phyloP scores from a whole-genome alignment of 2,797 vertebrate species.

The Thaleichthys pacificus region DNA sequence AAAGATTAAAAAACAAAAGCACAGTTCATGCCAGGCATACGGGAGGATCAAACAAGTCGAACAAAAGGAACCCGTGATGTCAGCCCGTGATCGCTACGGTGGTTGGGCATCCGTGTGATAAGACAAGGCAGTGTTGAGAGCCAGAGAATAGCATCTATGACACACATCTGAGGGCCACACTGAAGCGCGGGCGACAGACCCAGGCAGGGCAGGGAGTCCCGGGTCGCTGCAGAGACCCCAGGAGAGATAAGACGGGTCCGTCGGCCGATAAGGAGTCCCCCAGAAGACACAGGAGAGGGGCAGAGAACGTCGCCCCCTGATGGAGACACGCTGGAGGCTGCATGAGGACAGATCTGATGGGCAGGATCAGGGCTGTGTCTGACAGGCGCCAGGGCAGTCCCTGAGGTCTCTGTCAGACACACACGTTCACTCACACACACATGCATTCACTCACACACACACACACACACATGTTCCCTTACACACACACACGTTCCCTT shows the following conservation, averaged over 20 bases:
- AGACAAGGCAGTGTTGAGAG: conserved; percentile 75
- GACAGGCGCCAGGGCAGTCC: conserved; percentile 80
- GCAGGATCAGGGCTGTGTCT: conserved; percentile 79
- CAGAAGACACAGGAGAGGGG: conserved; percentile 71
- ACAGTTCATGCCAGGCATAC: conserved; percentile 56
- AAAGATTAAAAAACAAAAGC: conserved; percentile 44
- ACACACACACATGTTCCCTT: conserved; percentile 11
- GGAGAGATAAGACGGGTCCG: conserved; percentile 51
- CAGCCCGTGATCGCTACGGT: conserved; percentile 64
- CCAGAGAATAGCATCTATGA: conserved; percentile 73
- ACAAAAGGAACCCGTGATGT: conserved; percentile 65
- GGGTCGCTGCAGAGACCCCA: conserved; percentile 39
- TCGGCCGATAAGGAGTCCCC: conserved; percentile 44
- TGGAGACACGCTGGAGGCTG: conserved; percentile 59
- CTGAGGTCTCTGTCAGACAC: conserved; percentile 56
- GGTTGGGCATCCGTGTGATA: conserved; percentile 67
- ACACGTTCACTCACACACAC: conserved; percentile 12
- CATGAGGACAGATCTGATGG: conserved; percentile 77
- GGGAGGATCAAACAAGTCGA: conserved; percentile 65
- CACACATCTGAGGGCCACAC: conserved; percentile 72
- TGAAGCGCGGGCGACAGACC: conserved; percentile 68
- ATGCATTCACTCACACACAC: too few relatives aligned
- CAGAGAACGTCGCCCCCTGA: conserved; percentile 48
- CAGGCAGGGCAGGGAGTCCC: conserved; percentile 56
- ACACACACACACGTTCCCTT: too few relatives aligned